Base-by-base conservation (phyloP, 2,888 invertebrate genomes). In the Drosophila percnosoma region DNA sequence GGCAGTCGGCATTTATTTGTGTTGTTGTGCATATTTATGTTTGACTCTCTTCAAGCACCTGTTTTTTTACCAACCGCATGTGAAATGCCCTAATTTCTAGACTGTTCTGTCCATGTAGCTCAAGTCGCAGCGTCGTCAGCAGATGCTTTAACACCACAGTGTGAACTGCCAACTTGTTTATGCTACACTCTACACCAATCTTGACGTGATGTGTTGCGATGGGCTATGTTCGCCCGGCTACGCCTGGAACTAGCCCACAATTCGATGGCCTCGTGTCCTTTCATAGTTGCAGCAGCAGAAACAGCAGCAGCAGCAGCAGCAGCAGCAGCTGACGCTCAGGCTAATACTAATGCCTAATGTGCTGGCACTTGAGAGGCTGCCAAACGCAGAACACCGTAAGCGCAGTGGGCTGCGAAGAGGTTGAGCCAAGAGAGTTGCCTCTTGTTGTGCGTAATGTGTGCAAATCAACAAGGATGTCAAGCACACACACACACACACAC, bases 51-150 rank as follows among this genome's bases (percentile, higher is more conserved):
- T 64, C 38, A 27, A n/a, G 34, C 29, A 21, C 34, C 58, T 51
- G 33, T 21, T 45, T 36, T 54, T 62, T 70, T 75, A 64, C 67
- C 78, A 80, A 68, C 66, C 66, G 67, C 76, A 69, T 89, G 90
- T 81, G 87, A 89, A 89, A 89, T 85, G 90, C 75, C 90, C 90
- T 90, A 83, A 89, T 86, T 90, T 84, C 61, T 59, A 36, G 55
- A 42, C 75, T 58, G 59, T 55, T 63, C 55, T 33, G 53, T 59
- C 53, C 54, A 34, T 51, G 59, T 55, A n/a, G 24, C 24, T 38
- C 65, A 33, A 33, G 42, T 33, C 48, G 38, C 10, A 4, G 21
- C 29, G 42, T 18, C 58, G 62, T 38, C 40, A 31, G 52, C 59
- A 54, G 55, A 42, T 64, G 66, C 71, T 68, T 89, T 84, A 83